Evolutionary conservation across 2,888 invertebrate genomes (phyloP).

Genomic region (Scaptomyza parva): DNA sequence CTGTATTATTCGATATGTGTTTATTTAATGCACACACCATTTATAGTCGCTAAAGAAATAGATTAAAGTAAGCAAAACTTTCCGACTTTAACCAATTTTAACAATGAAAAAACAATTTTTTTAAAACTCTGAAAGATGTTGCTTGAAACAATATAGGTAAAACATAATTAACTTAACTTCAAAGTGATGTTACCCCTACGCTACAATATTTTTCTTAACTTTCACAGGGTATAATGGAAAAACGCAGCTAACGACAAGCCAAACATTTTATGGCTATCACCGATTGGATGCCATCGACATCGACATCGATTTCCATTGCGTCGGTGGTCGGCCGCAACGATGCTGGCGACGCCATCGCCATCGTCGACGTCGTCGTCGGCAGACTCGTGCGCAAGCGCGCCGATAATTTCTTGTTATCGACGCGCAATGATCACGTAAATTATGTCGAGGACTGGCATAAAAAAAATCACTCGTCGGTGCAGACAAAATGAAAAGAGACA

Average conservation of each 20-base stretch:
- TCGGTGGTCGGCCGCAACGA: constrained; percentile 44
- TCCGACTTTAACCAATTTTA: too few species aligned
- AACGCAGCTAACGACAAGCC: constrained; percentile 43
- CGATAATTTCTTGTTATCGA: constrained; percentile 82
- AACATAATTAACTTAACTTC: too few species aligned
- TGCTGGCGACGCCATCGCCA: constrained; percentile 23
- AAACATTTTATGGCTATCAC: constrained; percentile 55
- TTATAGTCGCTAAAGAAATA: too few species aligned
- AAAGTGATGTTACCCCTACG: not conserved
- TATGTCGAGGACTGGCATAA: constrained; percentile 75
- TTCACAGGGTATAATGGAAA: constrained; percentile 40
- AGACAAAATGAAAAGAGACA: constrained; percentile 56
- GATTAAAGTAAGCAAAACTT: too few species aligned
- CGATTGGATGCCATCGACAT: constrained; percentile 57
- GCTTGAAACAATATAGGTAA: too few species aligned
- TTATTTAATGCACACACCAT: too few species aligned
- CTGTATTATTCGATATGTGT: constrained; percentile 9
- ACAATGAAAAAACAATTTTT: too few species aligned
- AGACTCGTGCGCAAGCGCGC: constrained; percentile 71
- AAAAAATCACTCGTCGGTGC: constrained; percentile 42
- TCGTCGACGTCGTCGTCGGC: constrained; percentile 39
- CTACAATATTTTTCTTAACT: not conserved
- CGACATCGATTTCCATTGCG: constrained; percentile 64
- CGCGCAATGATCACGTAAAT: constrained; percentile 81
- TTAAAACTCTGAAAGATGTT: too few species aligned